phyloP scores from a whole-genome alignment of 2,797 vertebrate genomes.

The Amphiprion clarkii region DNA sequence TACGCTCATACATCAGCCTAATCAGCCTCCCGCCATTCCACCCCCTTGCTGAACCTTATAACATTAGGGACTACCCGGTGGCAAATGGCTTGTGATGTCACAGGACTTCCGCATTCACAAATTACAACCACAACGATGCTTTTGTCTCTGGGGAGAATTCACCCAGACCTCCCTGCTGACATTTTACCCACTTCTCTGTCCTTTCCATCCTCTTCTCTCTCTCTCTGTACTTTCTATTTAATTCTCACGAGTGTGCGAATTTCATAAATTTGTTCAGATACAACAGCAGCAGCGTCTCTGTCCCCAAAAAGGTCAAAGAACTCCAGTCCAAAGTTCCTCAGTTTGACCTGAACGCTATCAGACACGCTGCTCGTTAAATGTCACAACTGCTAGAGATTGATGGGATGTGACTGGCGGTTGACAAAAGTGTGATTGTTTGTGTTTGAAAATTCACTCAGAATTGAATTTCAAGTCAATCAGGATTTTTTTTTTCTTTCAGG shows the following conservation, averaged over 20 bases:
- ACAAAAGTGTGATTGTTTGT: constrained; percentile 31
- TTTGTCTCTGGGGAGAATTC: constrained; percentile 63
- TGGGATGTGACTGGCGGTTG: background rate
- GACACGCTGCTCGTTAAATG: constrained; percentile 52
- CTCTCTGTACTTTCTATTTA: background rate
- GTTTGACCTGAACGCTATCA: constrained; percentile 4
- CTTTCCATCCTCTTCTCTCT: background rate
- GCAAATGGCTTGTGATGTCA: constrained; percentile 62
- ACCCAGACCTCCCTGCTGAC: constrained; percentile 36
- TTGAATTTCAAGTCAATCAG: background rate
- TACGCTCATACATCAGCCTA: constrained; percentile 35
- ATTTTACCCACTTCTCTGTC: constrained; percentile 47
- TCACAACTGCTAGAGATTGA: constrained; percentile 31
- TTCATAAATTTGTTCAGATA: constrained; percentile 44
- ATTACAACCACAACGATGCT: constrained; percentile 65
- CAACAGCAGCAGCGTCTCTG: constrained; percentile 44
- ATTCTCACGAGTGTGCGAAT: constrained; percentile 12
- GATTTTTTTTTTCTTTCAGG: background rate
- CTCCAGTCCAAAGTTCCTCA: constrained; percentile 18
- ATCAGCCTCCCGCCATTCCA: constrained; percentile 77
- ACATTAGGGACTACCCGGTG: constrained; percentile 23
- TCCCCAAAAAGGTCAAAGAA: constrained; percentile 33
- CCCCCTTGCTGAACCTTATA: constrained; percentile 63
- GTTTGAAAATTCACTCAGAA: constrained; percentile 5
- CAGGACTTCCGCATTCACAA: constrained; percentile 58